Evolutionary conservation across 1,140 invertebrate genomes (phyloP), one percentile per base, ranked within the genome.

Genomic region (Zeugodacus cucurbitae): DNA sequence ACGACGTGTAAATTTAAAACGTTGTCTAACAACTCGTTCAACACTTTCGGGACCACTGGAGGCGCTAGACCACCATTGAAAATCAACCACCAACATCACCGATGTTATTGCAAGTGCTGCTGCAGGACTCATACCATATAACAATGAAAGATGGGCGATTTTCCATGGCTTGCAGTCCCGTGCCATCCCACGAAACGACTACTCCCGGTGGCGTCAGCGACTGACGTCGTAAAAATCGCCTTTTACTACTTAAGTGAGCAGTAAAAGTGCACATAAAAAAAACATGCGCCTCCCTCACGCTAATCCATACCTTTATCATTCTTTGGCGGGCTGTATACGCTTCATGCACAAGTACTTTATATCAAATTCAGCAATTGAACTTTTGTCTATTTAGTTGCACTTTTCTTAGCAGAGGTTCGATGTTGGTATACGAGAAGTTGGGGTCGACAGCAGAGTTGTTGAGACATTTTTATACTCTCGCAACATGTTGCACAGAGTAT

Each of bases 1-100:
- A 82, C 41, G 74, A 82, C 41, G 74, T 82, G 74, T 82, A 82
- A 82, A 82, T 29, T 82, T 82, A 82, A 82, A 82, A 48, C 44
- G n/a, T 29, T 48, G 41, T 82, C 74, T 48, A 48, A 82, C 37
- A 54, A 82, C 74, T 82, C 41, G 74, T 82, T 82, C n/a, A 48
- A 48, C 74, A 82, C 41, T 82, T 82, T 82, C 74, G 74, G 74
- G 74, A 41, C 41, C 74, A 82, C 44, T 41, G 41, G 74, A 82
- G 74, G 74, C 41, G 44, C 41, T 82, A 41, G 74, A 82, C 74
- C 74, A 82, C 41, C 74, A 82, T 82, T 26, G 5, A 82, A 82
- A 82, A 82, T 82, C n/a, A 82, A 44, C 37, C 37, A 48, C 74
- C 37, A 82, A 48, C 22, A 26, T 82, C n/a, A 10, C 5, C n/a